Percentiles rank a stretch among this genome's conserved stretches.
Evolutionary conservation across 2,113 vertebrate genomes (phyloP).

Genomic region (Morone saxatilis): DNA sequence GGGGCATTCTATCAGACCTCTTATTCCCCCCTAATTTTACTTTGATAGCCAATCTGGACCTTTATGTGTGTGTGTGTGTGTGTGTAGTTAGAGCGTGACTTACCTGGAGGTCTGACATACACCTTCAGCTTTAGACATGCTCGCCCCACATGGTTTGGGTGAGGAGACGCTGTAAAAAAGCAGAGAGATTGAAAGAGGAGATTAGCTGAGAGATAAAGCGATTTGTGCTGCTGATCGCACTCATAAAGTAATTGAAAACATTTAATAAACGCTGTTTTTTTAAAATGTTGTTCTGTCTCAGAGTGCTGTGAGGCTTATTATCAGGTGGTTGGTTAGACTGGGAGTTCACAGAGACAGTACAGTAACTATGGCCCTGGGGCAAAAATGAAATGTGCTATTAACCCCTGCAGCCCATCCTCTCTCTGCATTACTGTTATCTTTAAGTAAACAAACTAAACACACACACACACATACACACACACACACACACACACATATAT

Average conservation of each 20-base stretch:
- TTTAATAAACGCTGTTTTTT: slow-evolving; percentile 42
- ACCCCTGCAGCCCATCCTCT: background rate
- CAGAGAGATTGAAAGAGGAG: slow-evolving; percentile 56
- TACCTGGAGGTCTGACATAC: slow-evolving; percentile 91
- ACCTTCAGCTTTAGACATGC: slow-evolving; percentile 95
- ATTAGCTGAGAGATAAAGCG: slow-evolving; percentile 46
- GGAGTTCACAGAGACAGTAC: background rate
- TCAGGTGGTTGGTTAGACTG: background rate
- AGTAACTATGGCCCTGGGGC: background rate
- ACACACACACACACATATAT: background rate
- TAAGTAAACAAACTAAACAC: slow-evolving; percentile 3
- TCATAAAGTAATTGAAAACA: slow-evolving; percentile 34
- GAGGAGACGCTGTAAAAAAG: slow-evolving; percentile 87
- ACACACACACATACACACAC: no score
- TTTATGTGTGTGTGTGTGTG: slow-evolving; percentile 34
- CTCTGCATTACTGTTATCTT: background rate
- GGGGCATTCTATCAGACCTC: slow-evolving; percentile 76
- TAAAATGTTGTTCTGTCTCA: background rate
- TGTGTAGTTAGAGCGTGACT: slow-evolving; percentile 75
- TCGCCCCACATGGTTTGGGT: slow-evolving; percentile 89
- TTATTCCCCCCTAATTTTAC: slow-evolving; percentile 74
- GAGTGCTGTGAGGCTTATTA: slow-evolving; percentile 8
- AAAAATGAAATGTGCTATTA: background rate
- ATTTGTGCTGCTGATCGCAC: slow-evolving; percentile 50
- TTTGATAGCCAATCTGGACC: slow-evolving; percentile 79